Conservation (phyloP, 1,140 invertebrate species). For the Saccostrea cuccullata region DNA sequence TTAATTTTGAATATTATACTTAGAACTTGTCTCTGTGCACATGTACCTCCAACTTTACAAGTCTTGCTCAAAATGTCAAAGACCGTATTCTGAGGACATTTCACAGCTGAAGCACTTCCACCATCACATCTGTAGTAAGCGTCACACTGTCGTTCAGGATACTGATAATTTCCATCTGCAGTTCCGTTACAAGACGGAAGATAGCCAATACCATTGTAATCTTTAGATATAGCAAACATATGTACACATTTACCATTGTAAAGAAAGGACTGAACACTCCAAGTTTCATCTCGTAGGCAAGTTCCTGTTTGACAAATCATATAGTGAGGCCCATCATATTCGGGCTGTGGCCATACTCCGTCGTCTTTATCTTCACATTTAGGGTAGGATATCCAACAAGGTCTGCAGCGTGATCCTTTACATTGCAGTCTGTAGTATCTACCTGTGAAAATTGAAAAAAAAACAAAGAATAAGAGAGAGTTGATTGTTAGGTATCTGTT, state of each 20-base stretch:
- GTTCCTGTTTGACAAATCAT: background rate
- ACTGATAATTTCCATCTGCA: slow-evolving; percentile 11
- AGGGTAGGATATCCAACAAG: background rate
- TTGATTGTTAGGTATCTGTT: too few relatives aligned
- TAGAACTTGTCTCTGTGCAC: background rate
- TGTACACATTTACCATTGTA: background rate
- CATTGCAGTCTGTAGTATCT: background rate
- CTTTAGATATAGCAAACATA: background rate
- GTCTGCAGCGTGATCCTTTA: background rate
- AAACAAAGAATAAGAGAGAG: too few relatives aligned
- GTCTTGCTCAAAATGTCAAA: background rate
- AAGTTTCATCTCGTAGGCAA: background rate
- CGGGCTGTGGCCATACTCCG: background rate
- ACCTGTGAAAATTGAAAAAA: background rate
- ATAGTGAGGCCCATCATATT: background rate
- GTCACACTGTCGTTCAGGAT: background rate
- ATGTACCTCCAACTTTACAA: background rate
- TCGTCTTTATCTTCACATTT: background rate
- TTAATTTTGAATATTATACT: too few relatives aligned
- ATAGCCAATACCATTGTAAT: background rate
- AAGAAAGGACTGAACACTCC: background rate
- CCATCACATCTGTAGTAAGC: slow-evolving; percentile 16
- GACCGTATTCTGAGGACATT: background rate
- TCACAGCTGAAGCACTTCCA: background rate
- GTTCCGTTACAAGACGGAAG: background rate